A percentile compares a stretch with the other conserved stretches of the same genome.
phyloP scores from a whole-genome alignment of 2,888 invertebrate genomes.

The Synanthedon tipuliformis region DNA sequence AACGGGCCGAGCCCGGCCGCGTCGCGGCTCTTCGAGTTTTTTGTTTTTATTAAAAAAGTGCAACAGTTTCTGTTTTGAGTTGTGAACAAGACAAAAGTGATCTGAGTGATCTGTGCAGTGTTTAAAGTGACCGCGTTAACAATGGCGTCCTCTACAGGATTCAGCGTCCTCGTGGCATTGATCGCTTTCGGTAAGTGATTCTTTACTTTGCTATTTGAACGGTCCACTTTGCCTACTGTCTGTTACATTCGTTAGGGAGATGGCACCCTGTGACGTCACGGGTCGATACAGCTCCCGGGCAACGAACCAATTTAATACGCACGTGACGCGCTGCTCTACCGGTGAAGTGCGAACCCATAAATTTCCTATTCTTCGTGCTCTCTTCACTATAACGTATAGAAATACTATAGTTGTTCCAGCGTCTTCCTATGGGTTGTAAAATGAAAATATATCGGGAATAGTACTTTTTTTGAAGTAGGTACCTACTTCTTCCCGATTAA shows the following conservation, averaged over 20 bases:
- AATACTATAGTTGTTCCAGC: no score
- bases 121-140: conserved; percentile 33
- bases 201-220: no score
- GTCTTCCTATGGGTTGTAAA: no score
- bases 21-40: conserved; percentile 41
- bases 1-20: conserved; percentile 61
- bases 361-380: not conserved
- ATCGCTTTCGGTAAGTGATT: conserved; percentile 46
- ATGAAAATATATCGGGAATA: no score
- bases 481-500: no score
- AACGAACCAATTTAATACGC: conserved; percentile 29
- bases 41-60: conserved; percentile 15
- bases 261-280: conserved; percentile 25
- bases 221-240: no score
- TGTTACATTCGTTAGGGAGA: not conserved
- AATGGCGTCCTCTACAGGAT: conserved; percentile 42
- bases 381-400: no score
- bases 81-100: conserved; percentile 40
- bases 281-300: conserved; percentile 40
- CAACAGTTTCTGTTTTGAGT: conserved; percentile 24
- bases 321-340: conserved; percentile 11
- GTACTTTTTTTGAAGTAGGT: no score
- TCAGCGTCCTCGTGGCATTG: conserved; percentile 56
- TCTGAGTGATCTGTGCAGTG: conserved; percentile 39
- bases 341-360: not conserved